phyloP scores from a whole-genome alignment of 92 coral and sea anemone species.

The Parazoanthus atlanticus region DNA sequence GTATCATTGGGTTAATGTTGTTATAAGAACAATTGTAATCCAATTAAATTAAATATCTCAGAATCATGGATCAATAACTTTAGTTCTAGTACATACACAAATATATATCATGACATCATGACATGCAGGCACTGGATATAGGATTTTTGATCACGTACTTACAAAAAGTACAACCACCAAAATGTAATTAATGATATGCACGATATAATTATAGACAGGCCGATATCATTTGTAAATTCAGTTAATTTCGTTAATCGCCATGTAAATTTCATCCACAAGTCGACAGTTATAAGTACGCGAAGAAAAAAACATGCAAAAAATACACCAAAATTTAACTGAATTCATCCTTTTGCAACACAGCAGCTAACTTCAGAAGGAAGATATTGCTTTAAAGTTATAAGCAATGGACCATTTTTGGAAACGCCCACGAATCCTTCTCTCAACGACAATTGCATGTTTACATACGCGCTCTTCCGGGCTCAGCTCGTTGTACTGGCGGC shows the following conservation, averaged over 20 bases:
- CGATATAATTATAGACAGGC: background rate
- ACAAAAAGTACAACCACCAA: background rate
- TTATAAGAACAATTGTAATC: conserved; percentile 28
- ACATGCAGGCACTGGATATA: background rate
- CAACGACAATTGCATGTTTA: conserved; percentile 40
- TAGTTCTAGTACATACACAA: background rate
- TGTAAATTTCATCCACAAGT: conserved; percentile 14
- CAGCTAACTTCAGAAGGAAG: background rate
- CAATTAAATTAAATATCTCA: conserved; percentile 3
- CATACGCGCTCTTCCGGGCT: conserved; percentile 77
- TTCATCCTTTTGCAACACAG: background rate
- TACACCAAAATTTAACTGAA: background rate
- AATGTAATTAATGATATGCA: background rate
- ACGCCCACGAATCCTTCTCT: conserved; percentile 47
- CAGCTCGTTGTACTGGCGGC: conserved; percentile 63
- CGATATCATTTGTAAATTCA: conserved; percentile 15
- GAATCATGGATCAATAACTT: background rate
- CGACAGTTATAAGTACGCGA: background rate
- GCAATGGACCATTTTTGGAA: conserved; percentile 37
- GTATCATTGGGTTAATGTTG: background rate
- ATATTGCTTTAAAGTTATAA: background rate
- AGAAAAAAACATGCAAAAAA: background rate
- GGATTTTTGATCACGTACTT: background rate
- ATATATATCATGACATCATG: background rate
- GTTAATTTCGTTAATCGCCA: conserved; percentile 25